phyloP scores from a whole-genome alignment of 2,113 vertebrate species.

The Phaethon lepturus region DNA sequence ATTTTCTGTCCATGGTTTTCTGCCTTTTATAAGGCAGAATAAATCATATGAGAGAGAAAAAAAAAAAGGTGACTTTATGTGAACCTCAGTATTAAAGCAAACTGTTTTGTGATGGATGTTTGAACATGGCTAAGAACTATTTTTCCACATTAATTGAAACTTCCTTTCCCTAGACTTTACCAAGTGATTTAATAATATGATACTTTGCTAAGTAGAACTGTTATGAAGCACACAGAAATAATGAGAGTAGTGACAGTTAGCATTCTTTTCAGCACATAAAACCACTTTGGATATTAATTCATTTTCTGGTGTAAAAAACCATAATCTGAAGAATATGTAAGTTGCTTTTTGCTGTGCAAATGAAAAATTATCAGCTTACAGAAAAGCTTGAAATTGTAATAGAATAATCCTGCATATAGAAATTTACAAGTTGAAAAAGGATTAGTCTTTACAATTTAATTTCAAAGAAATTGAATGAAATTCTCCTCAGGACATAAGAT shows the following conservation, averaged over 20 bases:
- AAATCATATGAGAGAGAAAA: background rate
- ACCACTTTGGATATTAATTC: background rate
- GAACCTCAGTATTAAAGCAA: conserved; percentile 13
- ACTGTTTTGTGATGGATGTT: background rate
- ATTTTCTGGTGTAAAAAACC: background rate
- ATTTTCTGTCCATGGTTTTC: background rate
- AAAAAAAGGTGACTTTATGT: background rate
- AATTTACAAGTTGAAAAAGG: background rate
- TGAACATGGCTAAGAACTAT: background rate
- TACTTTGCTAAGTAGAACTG: background rate
- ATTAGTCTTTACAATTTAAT: background rate
- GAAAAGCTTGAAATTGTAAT: background rate
- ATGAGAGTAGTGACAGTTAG: background rate
- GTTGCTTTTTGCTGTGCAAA: background rate
- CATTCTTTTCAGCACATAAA: background rate
- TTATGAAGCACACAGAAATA: background rate
- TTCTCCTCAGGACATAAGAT: background rate
- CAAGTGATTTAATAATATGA: background rate
- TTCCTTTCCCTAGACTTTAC: background rate
- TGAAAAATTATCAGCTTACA: background rate
- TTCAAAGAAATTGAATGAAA: background rate
- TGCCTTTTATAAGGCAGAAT: conserved; percentile 18
- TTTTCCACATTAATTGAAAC: background rate
- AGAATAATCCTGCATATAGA: background rate
- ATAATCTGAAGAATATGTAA: background rate